Conservation (phyloP, 2,113 vertebrate genomes). For the Colossoma macropomum region DNA sequence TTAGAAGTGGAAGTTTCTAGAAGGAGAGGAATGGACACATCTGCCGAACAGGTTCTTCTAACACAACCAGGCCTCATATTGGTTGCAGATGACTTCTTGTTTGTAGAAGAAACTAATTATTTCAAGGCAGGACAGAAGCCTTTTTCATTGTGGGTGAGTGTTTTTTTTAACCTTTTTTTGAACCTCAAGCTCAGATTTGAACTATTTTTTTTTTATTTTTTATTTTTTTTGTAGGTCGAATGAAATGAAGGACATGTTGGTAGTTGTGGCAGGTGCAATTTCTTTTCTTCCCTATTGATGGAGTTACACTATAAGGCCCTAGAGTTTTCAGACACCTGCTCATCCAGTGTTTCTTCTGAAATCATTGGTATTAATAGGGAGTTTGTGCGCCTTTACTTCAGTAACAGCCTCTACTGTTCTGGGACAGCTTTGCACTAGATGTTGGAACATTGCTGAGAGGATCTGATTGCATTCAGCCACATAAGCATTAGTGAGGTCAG, state of each 20-base stretch:
- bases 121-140: constrained; percentile 54
- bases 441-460: too few relatives aligned
- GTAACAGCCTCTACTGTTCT: too few relatives aligned
- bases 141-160: constrained; percentile 13
- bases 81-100: constrained; percentile 51
- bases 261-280: background rate
- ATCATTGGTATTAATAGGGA: too few relatives aligned
- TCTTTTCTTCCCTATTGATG: background rate
- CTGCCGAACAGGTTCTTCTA: constrained; percentile 47
- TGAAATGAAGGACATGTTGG: background rate
- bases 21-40: constrained; percentile 26
- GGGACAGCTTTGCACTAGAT: too few relatives aligned
- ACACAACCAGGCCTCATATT: constrained; percentile 29
- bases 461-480: too few relatives aligned
- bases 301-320: too few relatives aligned
- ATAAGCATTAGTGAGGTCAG: too few relatives aligned
- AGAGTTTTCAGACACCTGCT: too few relatives aligned
- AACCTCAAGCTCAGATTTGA: background rate
- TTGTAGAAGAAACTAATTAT: constrained; percentile 51
- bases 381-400: too few relatives aligned
- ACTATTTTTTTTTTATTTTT: background rate
- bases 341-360: too few relatives aligned
- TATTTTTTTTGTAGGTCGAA: background rate
- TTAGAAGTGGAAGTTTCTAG: background rate
- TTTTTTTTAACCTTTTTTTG: background rate